A percentile compares a stretch with the other conserved stretches of the same genome.
phyloP scores from a whole-genome alignment of 2,797 vertebrate species.

The Lophotriccus pileatus region DNA sequence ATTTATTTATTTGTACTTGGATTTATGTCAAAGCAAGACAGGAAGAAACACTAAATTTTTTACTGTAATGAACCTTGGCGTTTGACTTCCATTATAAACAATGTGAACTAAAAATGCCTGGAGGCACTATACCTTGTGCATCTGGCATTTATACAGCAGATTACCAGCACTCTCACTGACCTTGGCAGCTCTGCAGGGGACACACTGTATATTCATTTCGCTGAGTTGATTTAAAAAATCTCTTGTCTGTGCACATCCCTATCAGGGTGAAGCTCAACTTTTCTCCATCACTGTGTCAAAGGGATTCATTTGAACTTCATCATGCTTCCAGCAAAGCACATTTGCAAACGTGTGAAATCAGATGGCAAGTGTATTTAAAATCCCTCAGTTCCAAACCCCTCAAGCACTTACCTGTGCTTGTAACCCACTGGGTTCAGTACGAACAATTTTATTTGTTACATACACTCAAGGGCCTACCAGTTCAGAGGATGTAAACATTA shows the following conservation, averaged over 20 bases:
- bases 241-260: conserved; percentile 50
- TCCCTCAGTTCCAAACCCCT: background rate
- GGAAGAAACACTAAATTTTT: conserved; percentile 47
- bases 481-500: background rate
- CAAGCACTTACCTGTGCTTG: background rate
- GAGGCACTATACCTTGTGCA: conserved; percentile 47
- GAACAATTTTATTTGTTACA: background rate
- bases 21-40: conserved; percentile 32
- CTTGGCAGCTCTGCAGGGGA: conserved; percentile 64
- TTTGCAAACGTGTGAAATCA: conserved; percentile 36
- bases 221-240: conserved; percentile 55
- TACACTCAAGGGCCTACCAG: background rate
- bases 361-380: background rate
- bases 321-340: conserved; percentile 9
- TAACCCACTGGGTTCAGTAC: background rate
- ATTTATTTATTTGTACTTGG: conserved; percentile 38
- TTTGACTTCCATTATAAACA: conserved; percentile 65
- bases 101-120: conserved; percentile 39
- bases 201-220: conserved; percentile 59
- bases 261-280: conserved; percentile 40
- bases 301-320: conserved; percentile 35
- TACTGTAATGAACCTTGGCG: conserved; percentile 56
- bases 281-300: conserved; percentile 32
- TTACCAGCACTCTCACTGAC: conserved; percentile 65
- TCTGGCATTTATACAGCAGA: conserved; percentile 56